Conservation (phyloP, 2,888 invertebrate species). For the Synanthedon formicaeformis region DNA sequence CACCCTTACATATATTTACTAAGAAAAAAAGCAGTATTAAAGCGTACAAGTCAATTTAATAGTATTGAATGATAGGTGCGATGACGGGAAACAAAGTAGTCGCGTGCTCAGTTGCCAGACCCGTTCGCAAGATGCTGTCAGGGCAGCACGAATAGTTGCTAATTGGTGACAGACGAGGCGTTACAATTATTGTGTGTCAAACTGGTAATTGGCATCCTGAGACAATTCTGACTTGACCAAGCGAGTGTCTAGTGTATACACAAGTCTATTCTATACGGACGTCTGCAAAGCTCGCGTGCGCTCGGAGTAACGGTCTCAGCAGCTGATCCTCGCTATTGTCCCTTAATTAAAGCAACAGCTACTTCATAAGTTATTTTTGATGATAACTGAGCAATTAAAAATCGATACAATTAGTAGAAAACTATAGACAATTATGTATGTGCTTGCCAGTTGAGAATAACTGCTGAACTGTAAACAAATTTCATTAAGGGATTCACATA, state of each 20-base stretch:
- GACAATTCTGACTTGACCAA: conserved; percentile 24
- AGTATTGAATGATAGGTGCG: no score
- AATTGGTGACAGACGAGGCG: conserved; percentile 46
- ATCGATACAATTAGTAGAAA: not conserved
- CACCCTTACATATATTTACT: no score
- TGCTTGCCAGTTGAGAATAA: no score
- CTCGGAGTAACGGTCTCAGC: conserved; percentile 44
- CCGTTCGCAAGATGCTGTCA: conserved; percentile 39
- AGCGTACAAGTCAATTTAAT: no score
- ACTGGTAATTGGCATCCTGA: conserved; percentile 37
- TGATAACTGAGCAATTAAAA: not conserved
- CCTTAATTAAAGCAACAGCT: conserved; percentile 47
- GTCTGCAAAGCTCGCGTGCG: conserved; percentile 38
- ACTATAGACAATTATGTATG: not conserved
- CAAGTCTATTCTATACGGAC: conserved; percentile 1
- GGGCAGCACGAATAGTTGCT: conserved; percentile 17
- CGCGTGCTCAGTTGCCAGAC: conserved; percentile 32
- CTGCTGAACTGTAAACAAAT: no score
- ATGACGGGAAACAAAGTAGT: conserved; percentile 11
- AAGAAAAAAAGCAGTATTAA: no score
- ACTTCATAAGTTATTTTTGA: conserved; percentile 5
- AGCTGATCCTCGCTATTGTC: conserved; percentile 52
- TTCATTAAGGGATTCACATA: no score
- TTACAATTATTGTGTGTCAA: conserved; percentile 50
- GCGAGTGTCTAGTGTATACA: conserved; percentile 11